Evolutionary conservation across 2,113 vertebrate genomes (phyloP), one percentile per base, ranked within the genome.

Genomic region (Toxotes jaculatrix): DNA sequence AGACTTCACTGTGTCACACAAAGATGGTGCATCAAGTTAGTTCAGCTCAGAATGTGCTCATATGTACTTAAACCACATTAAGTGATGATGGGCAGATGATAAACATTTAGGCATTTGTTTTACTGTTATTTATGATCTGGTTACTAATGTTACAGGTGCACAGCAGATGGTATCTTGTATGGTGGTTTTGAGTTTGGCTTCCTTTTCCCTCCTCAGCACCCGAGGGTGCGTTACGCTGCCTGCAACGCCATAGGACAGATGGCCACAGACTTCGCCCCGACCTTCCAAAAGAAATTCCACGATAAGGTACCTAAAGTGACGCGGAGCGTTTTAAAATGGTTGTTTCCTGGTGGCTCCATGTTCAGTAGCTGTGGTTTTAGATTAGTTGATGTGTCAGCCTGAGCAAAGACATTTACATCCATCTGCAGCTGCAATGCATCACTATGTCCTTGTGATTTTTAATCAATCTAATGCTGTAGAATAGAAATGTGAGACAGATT

Each of bases 241-340:
- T 99, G 98, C 87, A 99, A 99, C 11, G 97, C 98, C 1, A 97
- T 99, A 2, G 98, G 98, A 75, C 98, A 99, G 91, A 99, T 99
- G 98, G 98, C 98, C 83, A 99, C 98, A 68, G 98, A 99, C 88
- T 99, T 99, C 19, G 98, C 98, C 13, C 98, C 98, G 31, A 97
- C 96, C 19, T 99, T 99, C 93, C 98, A 99, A 65, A 99, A 99
- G 95, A 99, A 99, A 80, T 99, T 99, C 88, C 98, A 99, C 1
- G 97, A 98, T 85, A 99, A 99, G 96, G 98, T 95, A 93, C 31
- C 3, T 40, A 0, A 61, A 49, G 4, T 19, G 17, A 36, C 17
- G 6, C 9, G 38, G 7, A 7, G 7, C 7, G 38, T 40, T 40
- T 2, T 40, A 40, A 40, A 40, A 40, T 7, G 7, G 6, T 40